phyloP scores from a whole-genome alignment of 2,888 invertebrate genomes.

The Julus scanicus region DNA sequence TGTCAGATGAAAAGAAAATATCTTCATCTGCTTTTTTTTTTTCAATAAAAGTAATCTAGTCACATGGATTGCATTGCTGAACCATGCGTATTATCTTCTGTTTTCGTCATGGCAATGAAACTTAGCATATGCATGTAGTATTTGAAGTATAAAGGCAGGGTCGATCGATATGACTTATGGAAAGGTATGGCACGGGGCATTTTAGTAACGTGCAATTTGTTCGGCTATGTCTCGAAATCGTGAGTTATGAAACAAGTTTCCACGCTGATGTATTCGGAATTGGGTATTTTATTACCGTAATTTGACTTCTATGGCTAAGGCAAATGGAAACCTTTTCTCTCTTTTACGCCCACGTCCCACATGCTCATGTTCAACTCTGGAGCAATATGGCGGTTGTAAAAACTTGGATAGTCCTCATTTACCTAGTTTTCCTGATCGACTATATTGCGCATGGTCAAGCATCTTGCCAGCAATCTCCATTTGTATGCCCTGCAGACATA shows the following conservation, averaged over 20 bases:
- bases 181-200: not conserved
- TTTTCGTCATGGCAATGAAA: not conserved
- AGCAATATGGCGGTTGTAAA: conserved; percentile 12
- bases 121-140: not conserved
- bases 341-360: conserved; percentile 15
- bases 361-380: not conserved
- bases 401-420: conserved; percentile 12
- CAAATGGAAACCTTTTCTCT: not conserved
- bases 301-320: not conserved
- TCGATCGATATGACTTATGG: not conserved
- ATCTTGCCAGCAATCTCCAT: not conserved
- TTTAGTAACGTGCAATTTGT: conserved; percentile 18
- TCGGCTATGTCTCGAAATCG: conserved; percentile 6
- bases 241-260: conserved; percentile 40
- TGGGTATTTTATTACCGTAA: conserved; percentile 6
- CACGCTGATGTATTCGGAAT: conserved; percentile 26
- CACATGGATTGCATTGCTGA: not conserved
- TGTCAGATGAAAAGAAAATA: not conserved
- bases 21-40: not conserved
- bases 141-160: not conserved
- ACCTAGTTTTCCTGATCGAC: not conserved
- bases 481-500: not conserved
- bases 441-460: conserved; percentile 36
- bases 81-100: not conserved
- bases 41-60: not conserved